Percentiles rank a stretch among this genome's conserved stretches.
These are phyloP conservation scores for Aethina tumida DNA, from an alignment of 1,140 invertebrate genomes.

Conservation along the genomic window DNA sequence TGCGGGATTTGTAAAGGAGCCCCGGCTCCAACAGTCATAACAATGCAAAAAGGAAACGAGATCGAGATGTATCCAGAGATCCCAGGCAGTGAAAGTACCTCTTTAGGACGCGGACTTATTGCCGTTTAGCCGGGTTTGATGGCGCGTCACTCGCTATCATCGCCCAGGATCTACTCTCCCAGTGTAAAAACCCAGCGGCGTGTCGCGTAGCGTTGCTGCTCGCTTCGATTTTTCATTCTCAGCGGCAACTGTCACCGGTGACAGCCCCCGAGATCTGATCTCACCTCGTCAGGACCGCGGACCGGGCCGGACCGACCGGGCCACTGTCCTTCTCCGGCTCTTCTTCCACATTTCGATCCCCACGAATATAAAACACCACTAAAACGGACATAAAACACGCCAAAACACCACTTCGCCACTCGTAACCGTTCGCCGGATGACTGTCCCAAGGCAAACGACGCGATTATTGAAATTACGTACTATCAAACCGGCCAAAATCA, in stretches of 20 bases:
- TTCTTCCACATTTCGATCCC: too few relatives aligned
- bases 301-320: too few relatives aligned
- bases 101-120: slow-evolving; percentile 14
- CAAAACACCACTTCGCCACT: slow-evolving; percentile 7
- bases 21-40: slow-evolving; percentile 14
- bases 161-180: slow-evolving; percentile 13
- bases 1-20: slow-evolving; percentile 10
- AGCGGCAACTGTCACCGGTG: slow-evolving; percentile 23
- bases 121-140: slow-evolving; percentile 13
- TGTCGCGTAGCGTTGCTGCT: slow-evolving; percentile 8
- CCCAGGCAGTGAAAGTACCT: slow-evolving; percentile 7
- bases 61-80: slow-evolving; percentile 13
- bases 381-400: slow-evolving; percentile 11
- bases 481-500: slow-evolving; percentile 11
- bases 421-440: slow-evolving; percentile 4
- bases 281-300: slow-evolving; percentile 24
- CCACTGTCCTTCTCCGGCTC: slow-evolving; percentile 7
- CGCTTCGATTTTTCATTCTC: slow-evolving; percentile 26
- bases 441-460: slow-evolving; percentile 9
- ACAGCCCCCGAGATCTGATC: slow-evolving; percentile 22
- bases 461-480: slow-evolving; percentile 14
- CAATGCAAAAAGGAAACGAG: slow-evolving; percentile 17
- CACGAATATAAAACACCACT: slow-evolving; percentile 8
- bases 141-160: slow-evolving; percentile 12
- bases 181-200: slow-evolving; percentile 16